Conservation (phyloP, 2,888 invertebrate genomes). For the Agriopis marginaria region DNA sequence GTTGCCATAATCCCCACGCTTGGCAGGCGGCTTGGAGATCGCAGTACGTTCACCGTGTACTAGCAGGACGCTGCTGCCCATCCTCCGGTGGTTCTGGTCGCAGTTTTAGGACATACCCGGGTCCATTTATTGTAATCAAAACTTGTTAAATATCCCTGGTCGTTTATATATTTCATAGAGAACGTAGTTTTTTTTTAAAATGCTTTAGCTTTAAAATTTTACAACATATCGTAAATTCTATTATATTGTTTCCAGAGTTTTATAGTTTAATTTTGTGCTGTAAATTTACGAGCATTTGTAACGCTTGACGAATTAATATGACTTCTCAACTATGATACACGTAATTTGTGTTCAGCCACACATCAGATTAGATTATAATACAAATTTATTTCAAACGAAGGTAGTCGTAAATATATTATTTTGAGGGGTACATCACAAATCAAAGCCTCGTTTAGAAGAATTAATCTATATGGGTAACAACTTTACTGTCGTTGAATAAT, state of each 20-base stretch:
- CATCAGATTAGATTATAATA: slow-evolving; percentile 20
- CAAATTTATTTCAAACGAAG: background rate
- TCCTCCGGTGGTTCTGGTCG: no score
- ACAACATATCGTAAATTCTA: slow-evolving; percentile 31
- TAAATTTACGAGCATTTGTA: slow-evolving; percentile 36
- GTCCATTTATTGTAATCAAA: no score
- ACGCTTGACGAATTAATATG: slow-evolving; percentile 43
- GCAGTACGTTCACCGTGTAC: no score
- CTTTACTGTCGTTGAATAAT: no score
- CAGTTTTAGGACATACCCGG: no score
- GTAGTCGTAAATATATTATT: background rate
- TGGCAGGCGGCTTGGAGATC: no score
- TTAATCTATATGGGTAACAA: background rate
- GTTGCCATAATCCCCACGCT: no score
- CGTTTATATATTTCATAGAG: no score
- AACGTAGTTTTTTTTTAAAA: background rate
- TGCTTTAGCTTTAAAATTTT: slow-evolving; percentile 13
- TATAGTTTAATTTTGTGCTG: slow-evolving; percentile 25
- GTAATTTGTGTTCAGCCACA: slow-evolving; percentile 25
- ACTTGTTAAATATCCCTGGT: no score
- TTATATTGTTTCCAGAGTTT: slow-evolving; percentile 24
- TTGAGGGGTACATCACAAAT: background rate
- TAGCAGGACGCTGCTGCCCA: no score
- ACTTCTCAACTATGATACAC: slow-evolving; percentile 28
- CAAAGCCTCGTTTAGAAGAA: background rate